Evolutionary conservation across 2,888 invertebrate genomes (phyloP).

Genomic region (Netelia virgata): DNA sequence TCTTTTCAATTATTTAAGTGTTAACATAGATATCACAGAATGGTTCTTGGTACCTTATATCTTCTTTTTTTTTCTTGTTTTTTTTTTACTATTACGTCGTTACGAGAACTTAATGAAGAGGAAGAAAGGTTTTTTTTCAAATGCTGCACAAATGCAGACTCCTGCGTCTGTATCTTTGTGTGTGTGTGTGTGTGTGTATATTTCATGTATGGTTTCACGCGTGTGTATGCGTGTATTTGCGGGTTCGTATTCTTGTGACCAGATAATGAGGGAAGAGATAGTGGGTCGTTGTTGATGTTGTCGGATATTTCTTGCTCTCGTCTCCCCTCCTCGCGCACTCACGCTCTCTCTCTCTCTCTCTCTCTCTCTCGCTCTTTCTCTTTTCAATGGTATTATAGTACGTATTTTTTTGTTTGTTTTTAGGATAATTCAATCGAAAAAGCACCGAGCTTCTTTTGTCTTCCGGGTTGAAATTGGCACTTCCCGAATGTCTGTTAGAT

Average conservation of each 20-base stretch:
- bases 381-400: slow-evolving; percentile 61
- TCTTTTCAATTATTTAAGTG: slow-evolving; percentile 85
- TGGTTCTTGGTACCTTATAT: slow-evolving; percentile 86
- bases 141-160: slow-evolving; percentile 79
- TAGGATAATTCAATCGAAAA: slow-evolving; percentile 73
- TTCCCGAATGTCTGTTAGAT: slow-evolving; percentile 62
- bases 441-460: slow-evolving; percentile 71
- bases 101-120: slow-evolving; percentile 83
- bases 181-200: slow-evolving; percentile 67
- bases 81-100: slow-evolving; percentile 80
- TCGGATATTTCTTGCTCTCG: slow-evolving; percentile 25
- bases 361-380: slow-evolving; percentile 7
- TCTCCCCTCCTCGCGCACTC: background rate
- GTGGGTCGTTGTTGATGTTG: slow-evolving; percentile 50
- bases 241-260: slow-evolving; percentile 37
- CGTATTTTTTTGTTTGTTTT: slow-evolving; percentile 65
- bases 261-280: slow-evolving; percentile 57
- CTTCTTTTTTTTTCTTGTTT: slow-evolving; percentile 74
- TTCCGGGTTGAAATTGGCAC: slow-evolving; percentile 69
- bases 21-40: slow-evolving; percentile 88
- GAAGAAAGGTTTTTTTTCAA: slow-evolving; percentile 81
- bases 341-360: slow-evolving; percentile 15
- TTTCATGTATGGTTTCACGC: slow-evolving; percentile 20
- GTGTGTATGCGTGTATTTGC: background rate
- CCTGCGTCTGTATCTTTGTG: slow-evolving; percentile 62